Conservation (phyloP, 2,888 invertebrate species). For the Mesopsocus fuscifrons region DNA sequence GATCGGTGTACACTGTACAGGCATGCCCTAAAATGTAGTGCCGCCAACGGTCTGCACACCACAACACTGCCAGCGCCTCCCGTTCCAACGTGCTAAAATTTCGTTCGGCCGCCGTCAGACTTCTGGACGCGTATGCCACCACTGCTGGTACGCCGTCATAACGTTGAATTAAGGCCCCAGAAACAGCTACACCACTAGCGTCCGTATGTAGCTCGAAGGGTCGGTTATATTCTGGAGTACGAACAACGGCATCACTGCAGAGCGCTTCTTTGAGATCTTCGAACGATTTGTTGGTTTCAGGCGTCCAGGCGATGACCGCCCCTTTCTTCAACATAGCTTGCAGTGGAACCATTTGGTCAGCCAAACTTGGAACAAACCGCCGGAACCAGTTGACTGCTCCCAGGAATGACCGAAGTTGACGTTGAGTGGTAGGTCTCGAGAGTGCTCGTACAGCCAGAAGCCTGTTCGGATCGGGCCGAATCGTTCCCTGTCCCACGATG, state of each 20-base stretch:
- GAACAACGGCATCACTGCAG: background rate
- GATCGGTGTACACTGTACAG: background rate
- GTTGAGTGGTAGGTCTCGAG: background rate
- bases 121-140: background rate
- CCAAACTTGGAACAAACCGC: background rate
- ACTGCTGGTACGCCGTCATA: background rate
- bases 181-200: background rate
- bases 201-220: constrained; percentile 4
- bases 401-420: background rate
- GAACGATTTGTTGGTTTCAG: background rate
- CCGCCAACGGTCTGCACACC: background rate
- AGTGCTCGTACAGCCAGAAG: too few species aligned
- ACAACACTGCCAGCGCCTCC: background rate
- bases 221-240: constrained; percentile 2
- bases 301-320: too few species aligned
- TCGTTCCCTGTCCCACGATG: background rate
- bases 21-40: background rate
- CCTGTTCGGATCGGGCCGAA: constrained; percentile 4
- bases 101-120: background rate
- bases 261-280: constrained; percentile 1
- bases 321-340: background rate
- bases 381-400: constrained; percentile 6
- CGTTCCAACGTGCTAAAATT: background rate
- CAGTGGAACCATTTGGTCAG: constrained; percentile 1
- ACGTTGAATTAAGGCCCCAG: background rate